phyloP scores from a whole-genome alignment of 2,113 vertebrate species.

The Lipophrys pholis region DNA sequence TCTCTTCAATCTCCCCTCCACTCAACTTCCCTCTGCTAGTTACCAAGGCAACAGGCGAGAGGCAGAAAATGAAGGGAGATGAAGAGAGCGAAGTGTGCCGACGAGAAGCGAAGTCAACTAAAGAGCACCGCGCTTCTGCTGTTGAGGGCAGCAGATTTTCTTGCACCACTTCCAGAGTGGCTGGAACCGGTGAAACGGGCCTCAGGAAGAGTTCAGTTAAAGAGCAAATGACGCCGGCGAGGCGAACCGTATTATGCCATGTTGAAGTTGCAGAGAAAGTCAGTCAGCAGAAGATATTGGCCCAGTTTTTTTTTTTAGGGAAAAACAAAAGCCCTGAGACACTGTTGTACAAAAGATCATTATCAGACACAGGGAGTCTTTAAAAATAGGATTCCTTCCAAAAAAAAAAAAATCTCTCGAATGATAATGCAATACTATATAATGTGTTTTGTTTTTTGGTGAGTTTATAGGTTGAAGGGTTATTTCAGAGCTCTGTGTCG shows the following conservation, averaged over 20 bases:
- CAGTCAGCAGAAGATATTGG: neutral
- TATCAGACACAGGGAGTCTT: neutral
- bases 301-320: neutral
- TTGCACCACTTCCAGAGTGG: slow-evolving; percentile 13
- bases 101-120: slow-evolving; percentile 52
- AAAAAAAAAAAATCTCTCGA: too few species aligned
- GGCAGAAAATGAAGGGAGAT: slow-evolving; percentile 68
- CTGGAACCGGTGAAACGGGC: slow-evolving; percentile 8
- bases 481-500: neutral
- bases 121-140: slow-evolving; percentile 38
- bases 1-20: slow-evolving; percentile 58
- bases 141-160: slow-evolving; percentile 22
- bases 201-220: slow-evolving; percentile 20
- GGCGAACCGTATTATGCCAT: neutral
- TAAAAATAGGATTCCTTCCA: neutral
- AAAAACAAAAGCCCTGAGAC: neutral
- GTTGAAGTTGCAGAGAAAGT: slow-evolving; percentile 3
- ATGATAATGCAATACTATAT: too few species aligned
- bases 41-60: slow-evolving; percentile 83
- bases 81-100: slow-evolving; percentile 55
- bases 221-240: slow-evolving; percentile 12
- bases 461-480: slow-evolving; percentile 4
- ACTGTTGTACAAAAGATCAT: neutral
- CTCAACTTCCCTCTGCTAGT: slow-evolving; percentile 76
- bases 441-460: too few species aligned